Evolutionary conservation across 2,113 vertebrate genomes (phyloP).

Genomic region (Alethe castanea): DNA sequence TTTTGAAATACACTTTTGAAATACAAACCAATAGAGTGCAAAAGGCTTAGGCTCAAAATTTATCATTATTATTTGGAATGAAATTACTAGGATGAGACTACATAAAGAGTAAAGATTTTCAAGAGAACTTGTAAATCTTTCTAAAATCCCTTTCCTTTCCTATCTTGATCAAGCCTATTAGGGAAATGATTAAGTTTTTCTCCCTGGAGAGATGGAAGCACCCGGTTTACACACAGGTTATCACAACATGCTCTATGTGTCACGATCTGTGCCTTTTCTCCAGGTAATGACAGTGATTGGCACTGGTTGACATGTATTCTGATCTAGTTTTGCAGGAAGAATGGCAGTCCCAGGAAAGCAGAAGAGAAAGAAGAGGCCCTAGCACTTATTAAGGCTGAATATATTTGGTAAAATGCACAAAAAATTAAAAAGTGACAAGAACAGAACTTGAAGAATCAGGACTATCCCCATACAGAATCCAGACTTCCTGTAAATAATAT

Average conservation of each 20-base stretch:
- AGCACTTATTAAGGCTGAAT: background rate
- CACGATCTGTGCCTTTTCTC: background rate
- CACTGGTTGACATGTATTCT: background rate
- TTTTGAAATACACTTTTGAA: background rate
- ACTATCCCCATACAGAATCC: background rate
- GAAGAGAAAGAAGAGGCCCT: background rate
- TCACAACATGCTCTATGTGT: background rate
- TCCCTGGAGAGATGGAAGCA: background rate
- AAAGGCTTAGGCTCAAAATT: background rate
- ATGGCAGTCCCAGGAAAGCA: background rate
- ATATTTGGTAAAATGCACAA: background rate
- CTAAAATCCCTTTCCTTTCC: background rate
- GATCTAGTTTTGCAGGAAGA: background rate
- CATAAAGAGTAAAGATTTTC: background rate
- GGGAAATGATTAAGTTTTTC: background rate
- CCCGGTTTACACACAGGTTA: background rate
- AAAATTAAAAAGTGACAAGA: background rate
- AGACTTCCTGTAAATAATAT: background rate
- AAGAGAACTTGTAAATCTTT: background rate
- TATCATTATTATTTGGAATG: background rate
- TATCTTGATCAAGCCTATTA: background rate
- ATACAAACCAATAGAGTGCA: background rate
- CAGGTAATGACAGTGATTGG: background rate
- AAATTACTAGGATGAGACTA: background rate
- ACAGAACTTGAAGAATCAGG: background rate